phyloP scores from a whole-genome alignment of 2,113 vertebrate species.

The Phylloscopus trochiloides region DNA sequence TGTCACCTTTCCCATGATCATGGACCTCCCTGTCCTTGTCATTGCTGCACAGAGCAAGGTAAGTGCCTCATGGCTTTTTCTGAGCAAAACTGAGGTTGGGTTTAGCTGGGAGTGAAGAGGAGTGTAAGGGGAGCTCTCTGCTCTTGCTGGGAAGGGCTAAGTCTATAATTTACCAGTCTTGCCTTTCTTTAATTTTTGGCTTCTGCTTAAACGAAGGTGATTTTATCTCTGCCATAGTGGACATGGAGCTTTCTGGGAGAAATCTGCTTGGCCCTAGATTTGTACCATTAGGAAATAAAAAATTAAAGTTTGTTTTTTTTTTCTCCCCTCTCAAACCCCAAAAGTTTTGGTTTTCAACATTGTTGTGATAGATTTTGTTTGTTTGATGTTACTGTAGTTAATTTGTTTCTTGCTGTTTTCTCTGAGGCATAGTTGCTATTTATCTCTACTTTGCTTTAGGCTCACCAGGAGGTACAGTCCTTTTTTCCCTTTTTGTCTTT shows the following conservation, averaged over 20 bases:
- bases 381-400: neutral
- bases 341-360: neutral
- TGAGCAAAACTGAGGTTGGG: neutral
- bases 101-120: neutral
- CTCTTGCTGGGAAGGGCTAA: neutral
- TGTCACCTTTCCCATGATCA: fast-evolving
- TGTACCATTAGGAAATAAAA: neutral
- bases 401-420: neutral
- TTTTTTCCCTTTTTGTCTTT: neutral
- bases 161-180: neutral
- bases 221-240: neutral
- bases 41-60: neutral
- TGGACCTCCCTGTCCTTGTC: neutral
- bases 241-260: neutral
- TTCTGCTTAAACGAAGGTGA: neutral
- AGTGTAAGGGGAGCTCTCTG: neutral
- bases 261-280: neutral
- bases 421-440: neutral
- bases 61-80: neutral
- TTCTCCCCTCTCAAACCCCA: fast-evolving
- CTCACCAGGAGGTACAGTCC: neutral
- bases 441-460: neutral
- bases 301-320: neutral
- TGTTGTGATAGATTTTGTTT: neutral
- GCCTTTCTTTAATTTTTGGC: neutral